phyloP scores from a whole-genome alignment of 1,140 invertebrate species.

The Drosophila navojoa region DNA sequence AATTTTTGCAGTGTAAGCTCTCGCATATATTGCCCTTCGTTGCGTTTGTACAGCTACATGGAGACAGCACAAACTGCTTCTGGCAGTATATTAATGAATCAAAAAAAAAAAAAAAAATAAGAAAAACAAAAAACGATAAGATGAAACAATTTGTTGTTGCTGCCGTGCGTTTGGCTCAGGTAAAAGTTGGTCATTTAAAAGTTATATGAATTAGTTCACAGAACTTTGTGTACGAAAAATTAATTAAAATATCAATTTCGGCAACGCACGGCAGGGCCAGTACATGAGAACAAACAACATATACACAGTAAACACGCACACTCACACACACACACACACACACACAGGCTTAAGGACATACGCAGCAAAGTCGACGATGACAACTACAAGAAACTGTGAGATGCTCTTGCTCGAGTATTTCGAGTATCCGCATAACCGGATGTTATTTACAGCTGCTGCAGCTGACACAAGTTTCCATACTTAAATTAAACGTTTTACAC shows the following conservation, averaged over 20 bases:
- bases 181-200: constrained; percentile 70
- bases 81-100: constrained; percentile 58
- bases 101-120: constrained; percentile 3
- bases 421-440: constrained; percentile 41
- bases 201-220: constrained; percentile 47
- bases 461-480: constrained; percentile 72
- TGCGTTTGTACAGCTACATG: constrained; percentile 1
- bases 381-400: constrained; percentile 33
- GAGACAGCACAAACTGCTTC: constrained; percentile 22
- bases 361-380: constrained; percentile 20
- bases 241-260: constrained; percentile 77
- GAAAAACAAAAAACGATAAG: not conserved
- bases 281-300: constrained; percentile 29
- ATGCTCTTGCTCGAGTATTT: constrained; percentile 3
- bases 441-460: constrained; percentile 66
- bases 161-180: constrained; percentile 21
- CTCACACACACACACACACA: constrained; percentile 11
- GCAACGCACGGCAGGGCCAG: constrained; percentile 52
- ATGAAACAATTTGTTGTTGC: constrained; percentile 23
- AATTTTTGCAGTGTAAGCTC: no score
- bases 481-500: constrained; percentile 73
- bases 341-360: constrained; percentile 11
- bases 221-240: constrained; percentile 67
- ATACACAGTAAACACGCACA: constrained; percentile 1
- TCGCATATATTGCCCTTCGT: no score